Base-by-base conservation (phyloP, 2,113 vertebrate species). In the Caranx melampygus region DNA sequence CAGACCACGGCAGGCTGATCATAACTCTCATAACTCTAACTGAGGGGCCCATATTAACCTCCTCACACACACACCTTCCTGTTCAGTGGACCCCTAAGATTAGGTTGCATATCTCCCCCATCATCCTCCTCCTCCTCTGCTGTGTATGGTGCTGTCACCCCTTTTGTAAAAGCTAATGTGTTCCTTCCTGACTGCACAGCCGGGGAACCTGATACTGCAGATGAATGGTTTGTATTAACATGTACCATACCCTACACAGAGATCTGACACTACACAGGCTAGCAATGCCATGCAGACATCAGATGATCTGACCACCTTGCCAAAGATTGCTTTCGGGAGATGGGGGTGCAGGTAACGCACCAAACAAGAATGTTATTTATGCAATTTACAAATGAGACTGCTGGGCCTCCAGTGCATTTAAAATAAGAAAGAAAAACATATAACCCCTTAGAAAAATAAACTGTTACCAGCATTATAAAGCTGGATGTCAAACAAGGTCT, bases 161-260 rank as follows among this genome's bases (percentile, higher is more conserved):
- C 83, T 79, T 85, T 82, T 82, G 85, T 86, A 80, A 81, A 83
- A 64, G 79, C 84, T 92, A 91, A 91, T 90, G 81, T 85, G 84
- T 92, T 87, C 89, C 87, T 92, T 91, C 88, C 89, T 90, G 81
- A 68, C 59, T 6, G 54, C 9, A 72, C 80, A 74, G 70, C 70
- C 2, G 49, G 57, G 88, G 78, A 91, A 93, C 68, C 16, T 15
- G 84, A 94, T 57, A 73, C 76, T 1, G 3, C 52, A 75, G 72
- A 59, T 57, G 84, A 86, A 88, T 90, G 84, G 79, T 87, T 85
- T 73, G 45, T 69, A 78, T 88, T 87, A 90, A 78, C 75, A 57
- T 78, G 59, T 68, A 79, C 83, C 79, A 79, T 59, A 70, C 55
- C 67, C 61, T 61, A 49, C 42, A 5, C 70, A 13, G 63, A 60